These are phyloP conservation scores for Phrynosoma platyrhinos DNA, from an alignment of 2,113 vertebrate species.

Conservation along the genomic window DNA sequence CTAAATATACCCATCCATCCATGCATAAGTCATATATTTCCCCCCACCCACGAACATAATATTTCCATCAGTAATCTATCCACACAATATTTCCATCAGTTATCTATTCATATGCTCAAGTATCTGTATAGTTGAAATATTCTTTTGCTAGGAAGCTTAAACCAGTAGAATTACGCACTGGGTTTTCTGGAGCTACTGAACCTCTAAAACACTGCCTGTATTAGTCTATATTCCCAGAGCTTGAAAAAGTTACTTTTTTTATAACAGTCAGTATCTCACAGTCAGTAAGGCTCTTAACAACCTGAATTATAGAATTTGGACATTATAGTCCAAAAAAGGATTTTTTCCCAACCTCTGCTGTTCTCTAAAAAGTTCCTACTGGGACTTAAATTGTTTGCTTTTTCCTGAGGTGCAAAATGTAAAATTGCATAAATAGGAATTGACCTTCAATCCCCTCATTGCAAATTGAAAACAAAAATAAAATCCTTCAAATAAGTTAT, in stretches of 20 bases:
- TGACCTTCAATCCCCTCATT: background rate
- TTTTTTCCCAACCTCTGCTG: background rate
- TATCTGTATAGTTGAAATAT: background rate
- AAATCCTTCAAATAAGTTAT: background rate
- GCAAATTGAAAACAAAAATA: background rate
- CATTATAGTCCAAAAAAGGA: no score
- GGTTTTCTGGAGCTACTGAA: background rate
- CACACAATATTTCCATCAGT: no score
- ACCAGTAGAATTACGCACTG: background rate
- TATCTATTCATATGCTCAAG: no score
- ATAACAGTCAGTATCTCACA: no score
- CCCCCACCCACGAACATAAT: no score
- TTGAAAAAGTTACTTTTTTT: no score
- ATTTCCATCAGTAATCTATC: no score
- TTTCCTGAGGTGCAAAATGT: background rate
- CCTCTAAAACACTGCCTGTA: background rate
- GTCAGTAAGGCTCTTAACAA: no score
- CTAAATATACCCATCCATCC: no score
- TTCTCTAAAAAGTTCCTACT: background rate
- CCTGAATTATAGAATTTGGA: no score
- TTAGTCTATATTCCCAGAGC: background rate
- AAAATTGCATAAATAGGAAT: conserved; percentile 24
- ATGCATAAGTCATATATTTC: no score
- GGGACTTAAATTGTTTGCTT: background rate
- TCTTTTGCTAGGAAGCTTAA: background rate